Evolutionary conservation across 2,797 vertebrate species (phyloP).

Genomic region (Acanthopagrus latus): DNA sequence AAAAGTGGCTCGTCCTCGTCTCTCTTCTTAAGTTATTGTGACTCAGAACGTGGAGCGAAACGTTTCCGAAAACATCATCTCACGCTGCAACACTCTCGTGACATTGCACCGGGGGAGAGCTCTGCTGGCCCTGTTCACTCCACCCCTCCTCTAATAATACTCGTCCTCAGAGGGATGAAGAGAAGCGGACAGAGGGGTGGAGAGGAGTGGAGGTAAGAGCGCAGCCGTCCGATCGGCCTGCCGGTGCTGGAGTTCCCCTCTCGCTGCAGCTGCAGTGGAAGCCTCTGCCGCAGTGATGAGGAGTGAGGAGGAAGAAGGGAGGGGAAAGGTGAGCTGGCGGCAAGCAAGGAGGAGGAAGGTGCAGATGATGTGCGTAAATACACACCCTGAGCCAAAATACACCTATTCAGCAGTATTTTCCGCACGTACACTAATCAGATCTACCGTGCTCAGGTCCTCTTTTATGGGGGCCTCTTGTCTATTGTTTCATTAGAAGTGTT

Average conservation of each 20-base stretch:
- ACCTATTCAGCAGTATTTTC: constrained; percentile 71
- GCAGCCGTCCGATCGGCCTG: constrained; percentile 24
- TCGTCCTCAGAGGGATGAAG: constrained; percentile 59
- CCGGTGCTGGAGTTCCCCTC: constrained; percentile 50
- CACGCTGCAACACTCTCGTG: constrained; percentile 50
- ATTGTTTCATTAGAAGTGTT: constrained; percentile 80
- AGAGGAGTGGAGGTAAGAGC: constrained; percentile 56
- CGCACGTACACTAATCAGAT: constrained; percentile 63
- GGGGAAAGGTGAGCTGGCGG: constrained; percentile 48
- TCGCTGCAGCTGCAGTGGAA: constrained; percentile 58
- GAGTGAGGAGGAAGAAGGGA: constrained; percentile 28
- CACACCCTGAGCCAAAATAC: constrained; percentile 46
- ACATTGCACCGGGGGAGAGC: constrained; percentile 51
- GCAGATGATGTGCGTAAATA: constrained; percentile 59
- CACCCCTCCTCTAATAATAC: constrained; percentile 72
- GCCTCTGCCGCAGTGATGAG: constrained; percentile 69
- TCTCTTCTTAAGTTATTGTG: constrained; percentile 35
- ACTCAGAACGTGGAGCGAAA: constrained; percentile 38
- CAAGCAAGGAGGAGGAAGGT: constrained; percentile 35
- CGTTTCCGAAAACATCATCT: constrained; percentile 38
- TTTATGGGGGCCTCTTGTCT: constrained; percentile 67
- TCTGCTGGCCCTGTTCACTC: constrained; percentile 42
- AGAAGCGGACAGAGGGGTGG: constrained; percentile 29
- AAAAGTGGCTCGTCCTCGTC: neutral
- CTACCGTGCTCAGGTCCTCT: constrained; percentile 45